These are phyloP conservation scores for Mirza zaza DNA, from an alignment of 2,113 vertebrate species.

Conservation along the genomic window DNA sequence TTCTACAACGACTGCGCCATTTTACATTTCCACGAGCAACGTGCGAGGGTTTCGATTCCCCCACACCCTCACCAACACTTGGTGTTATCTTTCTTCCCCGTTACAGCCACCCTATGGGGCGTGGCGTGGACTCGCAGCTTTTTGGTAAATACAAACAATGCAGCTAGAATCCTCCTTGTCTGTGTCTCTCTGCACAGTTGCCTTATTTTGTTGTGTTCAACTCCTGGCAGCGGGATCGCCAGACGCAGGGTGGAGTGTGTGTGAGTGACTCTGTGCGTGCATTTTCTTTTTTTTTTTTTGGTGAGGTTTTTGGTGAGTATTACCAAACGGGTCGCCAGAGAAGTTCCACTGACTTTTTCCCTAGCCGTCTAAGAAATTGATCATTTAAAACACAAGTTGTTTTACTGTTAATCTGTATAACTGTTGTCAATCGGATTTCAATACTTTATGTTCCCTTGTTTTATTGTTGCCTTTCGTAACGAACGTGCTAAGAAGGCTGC, in stretches of 20 bases:
- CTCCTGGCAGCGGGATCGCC: background rate
- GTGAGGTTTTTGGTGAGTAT: background rate
- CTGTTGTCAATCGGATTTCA: background rate
- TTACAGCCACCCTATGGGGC: background rate
- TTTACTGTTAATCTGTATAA: background rate
- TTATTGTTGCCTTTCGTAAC: background rate
- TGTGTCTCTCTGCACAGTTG: background rate
- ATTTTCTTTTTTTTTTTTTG: background rate
- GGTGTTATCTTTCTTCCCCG: too few species aligned
- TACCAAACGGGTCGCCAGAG: background rate
- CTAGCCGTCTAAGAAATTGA: background rate
- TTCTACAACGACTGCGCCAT: background rate
- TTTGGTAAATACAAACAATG: background rate
- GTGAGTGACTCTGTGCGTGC: background rate
- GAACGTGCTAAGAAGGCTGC: background rate
- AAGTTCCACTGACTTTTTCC: background rate
- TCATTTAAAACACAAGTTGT: background rate
- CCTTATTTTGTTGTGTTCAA: background rate
- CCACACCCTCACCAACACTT: accelerated
- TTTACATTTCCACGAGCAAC: background rate
- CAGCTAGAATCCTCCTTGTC: background rate
- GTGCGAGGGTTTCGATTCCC: too few species aligned
- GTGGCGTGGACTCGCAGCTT: too few species aligned
- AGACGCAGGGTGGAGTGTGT: too few species aligned
- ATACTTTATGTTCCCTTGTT: background rate